phyloP scores from a whole-genome alignment of 2,888 invertebrate genomes.

The Nezara viridula region DNA sequence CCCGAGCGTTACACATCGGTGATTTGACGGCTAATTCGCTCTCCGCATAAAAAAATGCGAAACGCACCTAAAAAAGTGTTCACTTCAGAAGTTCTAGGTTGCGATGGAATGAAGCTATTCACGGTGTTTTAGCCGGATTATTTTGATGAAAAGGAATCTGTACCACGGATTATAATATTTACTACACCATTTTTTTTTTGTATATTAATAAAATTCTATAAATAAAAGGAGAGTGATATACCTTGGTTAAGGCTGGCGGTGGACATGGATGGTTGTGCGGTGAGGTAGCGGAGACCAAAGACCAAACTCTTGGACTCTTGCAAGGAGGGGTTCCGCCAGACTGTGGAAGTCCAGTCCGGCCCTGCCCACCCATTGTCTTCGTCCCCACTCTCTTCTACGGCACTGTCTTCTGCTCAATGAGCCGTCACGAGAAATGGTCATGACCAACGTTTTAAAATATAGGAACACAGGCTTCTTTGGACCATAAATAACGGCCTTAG shows the following conservation, averaged over 20 bases:
- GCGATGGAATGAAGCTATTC: no score
- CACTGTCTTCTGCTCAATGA: background rate
- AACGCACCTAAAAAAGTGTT: no score
- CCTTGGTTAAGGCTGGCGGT: conserved; percentile 61
- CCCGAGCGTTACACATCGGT: no score
- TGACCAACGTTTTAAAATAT: background rate
- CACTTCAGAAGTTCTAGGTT: no score
- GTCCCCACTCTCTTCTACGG: background rate
- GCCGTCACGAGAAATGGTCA: background rate
- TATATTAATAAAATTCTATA: background rate
- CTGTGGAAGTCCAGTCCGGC: background rate
- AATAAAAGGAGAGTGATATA: background rate
- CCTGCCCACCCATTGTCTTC: background rate
- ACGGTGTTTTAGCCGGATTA: no score
- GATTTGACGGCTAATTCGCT: no score
- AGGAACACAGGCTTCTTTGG: no score
- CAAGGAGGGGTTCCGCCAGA: background rate
- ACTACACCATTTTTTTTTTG: no score
- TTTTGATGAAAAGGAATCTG: no score
- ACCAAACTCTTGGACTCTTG: conserved; percentile 32
- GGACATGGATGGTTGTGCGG: conserved; percentile 59
- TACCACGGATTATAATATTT: no score
- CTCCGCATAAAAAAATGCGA: no score
- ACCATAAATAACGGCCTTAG: no score
- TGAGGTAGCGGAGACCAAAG: background rate